A percentile compares a stretch with the other conserved stretches of the same genome.
phyloP scores from a whole-genome alignment of 2,797 vertebrate species.

The Megalops cyprinoides region DNA sequence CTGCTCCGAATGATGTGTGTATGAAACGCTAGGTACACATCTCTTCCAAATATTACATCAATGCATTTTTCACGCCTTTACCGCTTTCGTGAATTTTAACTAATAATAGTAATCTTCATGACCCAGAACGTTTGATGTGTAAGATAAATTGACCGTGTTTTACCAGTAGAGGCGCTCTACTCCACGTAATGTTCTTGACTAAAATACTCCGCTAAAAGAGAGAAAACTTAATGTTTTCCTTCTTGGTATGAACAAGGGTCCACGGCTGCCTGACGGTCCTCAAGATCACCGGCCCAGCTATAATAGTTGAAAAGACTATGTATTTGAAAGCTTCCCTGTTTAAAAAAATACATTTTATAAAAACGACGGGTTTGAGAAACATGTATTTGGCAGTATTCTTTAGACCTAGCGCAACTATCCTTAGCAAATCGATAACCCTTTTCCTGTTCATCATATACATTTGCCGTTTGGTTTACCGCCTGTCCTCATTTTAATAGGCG shows the following conservation, averaged over 20 bases:
- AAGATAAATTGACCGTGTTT: background rate
- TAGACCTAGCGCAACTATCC: background rate
- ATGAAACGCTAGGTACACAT: no score
- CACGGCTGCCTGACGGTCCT: no score
- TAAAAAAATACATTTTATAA: no score
- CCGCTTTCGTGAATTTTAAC: background rate
- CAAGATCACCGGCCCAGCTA: no score
- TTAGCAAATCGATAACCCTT: slow-evolving; percentile 54
- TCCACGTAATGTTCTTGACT: slow-evolving; percentile 30
- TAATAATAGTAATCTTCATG: no score
- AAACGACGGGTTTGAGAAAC: no score
- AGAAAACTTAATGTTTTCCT: background rate
- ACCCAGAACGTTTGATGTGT: background rate
- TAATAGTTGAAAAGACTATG: no score
- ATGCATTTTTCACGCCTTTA: background rate
- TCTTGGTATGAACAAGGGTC: background rate
- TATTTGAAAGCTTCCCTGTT: no score
- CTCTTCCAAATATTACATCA: no score
- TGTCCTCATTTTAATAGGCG: slow-evolving; percentile 47
- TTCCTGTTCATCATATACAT: slow-evolving; percentile 61
- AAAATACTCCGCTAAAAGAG: slow-evolving; percentile 40
- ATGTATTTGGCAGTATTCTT: no score
- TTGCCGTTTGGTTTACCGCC: slow-evolving; percentile 50
- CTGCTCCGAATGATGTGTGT: background rate
- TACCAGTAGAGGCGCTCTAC: slow-evolving; percentile 32